Evolutionary conservation across 2,113 vertebrate species (phyloP).

Genomic region (Cinclus cinclus): DNA sequence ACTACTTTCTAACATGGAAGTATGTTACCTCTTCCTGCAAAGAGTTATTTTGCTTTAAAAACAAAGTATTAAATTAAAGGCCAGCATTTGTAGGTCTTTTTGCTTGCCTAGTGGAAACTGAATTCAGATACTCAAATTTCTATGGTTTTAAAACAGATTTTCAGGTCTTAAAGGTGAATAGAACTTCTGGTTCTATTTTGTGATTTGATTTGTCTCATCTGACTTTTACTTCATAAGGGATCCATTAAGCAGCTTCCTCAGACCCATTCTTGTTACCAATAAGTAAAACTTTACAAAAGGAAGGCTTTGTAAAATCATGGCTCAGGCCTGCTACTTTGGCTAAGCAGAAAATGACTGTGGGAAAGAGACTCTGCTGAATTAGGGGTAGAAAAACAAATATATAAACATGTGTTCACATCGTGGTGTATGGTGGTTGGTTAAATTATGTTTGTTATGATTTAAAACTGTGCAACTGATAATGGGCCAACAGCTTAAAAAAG

Average conservation of each 20-base stretch:
- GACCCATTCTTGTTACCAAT: background rate
- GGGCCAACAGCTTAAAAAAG: background rate
- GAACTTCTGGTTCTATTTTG: background rate
- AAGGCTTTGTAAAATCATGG: background rate
- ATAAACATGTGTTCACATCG: rapidly evolving
- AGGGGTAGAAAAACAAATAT: background rate
- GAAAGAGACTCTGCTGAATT: background rate
- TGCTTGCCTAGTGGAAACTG: background rate
- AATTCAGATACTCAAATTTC: background rate
- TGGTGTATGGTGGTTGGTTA: background rate
- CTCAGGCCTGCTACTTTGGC: background rate
- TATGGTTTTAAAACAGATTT: background rate
- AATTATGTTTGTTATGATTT: background rate
- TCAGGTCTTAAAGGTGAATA: background rate
- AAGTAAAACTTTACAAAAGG: background rate
- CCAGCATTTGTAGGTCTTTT: background rate
- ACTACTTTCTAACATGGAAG: background rate
- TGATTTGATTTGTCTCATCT: background rate
- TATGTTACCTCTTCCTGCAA: background rate
- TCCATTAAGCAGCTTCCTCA: background rate
- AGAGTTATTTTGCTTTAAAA: background rate
- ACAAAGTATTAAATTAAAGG: background rate
- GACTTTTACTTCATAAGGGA: background rate
- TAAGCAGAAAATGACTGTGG: background rate
- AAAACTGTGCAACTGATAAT: background rate